Conservation (phyloP, 2,888 invertebrate genomes). For the Callimorpha dominula region DNA sequence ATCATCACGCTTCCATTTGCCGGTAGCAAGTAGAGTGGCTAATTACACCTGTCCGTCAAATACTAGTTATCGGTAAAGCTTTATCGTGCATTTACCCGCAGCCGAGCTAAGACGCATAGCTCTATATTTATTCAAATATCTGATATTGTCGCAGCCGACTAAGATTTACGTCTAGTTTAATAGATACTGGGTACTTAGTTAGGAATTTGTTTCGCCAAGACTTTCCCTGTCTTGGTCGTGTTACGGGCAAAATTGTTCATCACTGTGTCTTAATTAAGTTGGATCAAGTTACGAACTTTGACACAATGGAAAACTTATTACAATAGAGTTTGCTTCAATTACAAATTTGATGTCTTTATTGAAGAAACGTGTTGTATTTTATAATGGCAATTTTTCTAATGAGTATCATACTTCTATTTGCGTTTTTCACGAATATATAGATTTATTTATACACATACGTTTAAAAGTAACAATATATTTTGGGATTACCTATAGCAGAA, state of each 20-base stretch:
- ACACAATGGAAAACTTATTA: constrained; percentile 32
- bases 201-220: constrained; percentile 39
- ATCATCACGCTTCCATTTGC: constrained; percentile 71
- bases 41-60: constrained; percentile 84
- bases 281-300: constrained; percentile 34
- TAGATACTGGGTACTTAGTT: constrained; percentile 51
- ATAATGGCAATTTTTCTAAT: not conserved
- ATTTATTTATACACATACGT: no score
- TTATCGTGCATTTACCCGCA: constrained; percentile 72
- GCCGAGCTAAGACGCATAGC: constrained; percentile 54
- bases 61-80: constrained; percentile 66
- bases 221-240: constrained; percentile 46
- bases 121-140: constrained; percentile 56
- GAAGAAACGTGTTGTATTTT: constrained; percentile 24
- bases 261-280: constrained; percentile 45
- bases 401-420: not conserved
- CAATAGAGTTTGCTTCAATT: constrained; percentile 24
- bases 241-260: constrained; percentile 41
- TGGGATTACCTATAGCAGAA: not conserved
- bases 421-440: not conserved
- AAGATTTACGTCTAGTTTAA: constrained; percentile 54
- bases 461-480: not conserved
- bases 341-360: constrained; percentile 14
- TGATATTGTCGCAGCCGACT: constrained; percentile 51
- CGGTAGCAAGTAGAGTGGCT: constrained; percentile 68